Evolutionary conservation across 2,888 invertebrate genomes (phyloP).

Genomic region (Drosophila histrio): DNA sequence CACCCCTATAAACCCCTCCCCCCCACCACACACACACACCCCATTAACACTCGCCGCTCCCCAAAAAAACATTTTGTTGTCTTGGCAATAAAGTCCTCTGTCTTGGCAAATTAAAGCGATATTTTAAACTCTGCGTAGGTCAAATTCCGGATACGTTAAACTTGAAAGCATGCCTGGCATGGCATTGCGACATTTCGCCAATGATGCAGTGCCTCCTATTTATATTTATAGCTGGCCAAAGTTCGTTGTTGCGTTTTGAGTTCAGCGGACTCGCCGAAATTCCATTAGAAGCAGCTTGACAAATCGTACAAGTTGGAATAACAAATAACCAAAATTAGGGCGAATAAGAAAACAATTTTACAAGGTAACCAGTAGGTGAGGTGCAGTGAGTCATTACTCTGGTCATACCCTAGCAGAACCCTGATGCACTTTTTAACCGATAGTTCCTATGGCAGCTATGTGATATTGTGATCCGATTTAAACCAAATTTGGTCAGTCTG

Average conservation of each 20-base stretch:
- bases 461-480: no score
- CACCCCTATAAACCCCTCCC: not conserved
- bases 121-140: constrained; percentile 16
- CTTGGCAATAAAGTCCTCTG: constrained; percentile 1
- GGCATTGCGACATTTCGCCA: constrained; percentile 35
- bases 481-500: no score
- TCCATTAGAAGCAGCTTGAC: no score
- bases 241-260: constrained; percentile 38
- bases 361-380: no score
- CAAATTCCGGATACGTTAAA: constrained; percentile 62
- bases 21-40: no score
- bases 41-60: no score
- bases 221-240: constrained; percentile 45
- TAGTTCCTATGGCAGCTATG: no score
- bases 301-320: no score
- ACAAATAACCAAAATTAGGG: no score
- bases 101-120: not conserved
- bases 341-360: not conserved
- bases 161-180: constrained; percentile 47
- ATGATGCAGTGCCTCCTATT: constrained; percentile 39
- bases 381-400: no score
- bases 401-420: no score
- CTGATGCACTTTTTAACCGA: no score
- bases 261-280: constrained; percentile 57
- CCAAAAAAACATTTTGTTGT: not conserved